phyloP scores from a whole-genome alignment of 1,140 invertebrate species.

The Daktulosphaira vitifoliae region DNA sequence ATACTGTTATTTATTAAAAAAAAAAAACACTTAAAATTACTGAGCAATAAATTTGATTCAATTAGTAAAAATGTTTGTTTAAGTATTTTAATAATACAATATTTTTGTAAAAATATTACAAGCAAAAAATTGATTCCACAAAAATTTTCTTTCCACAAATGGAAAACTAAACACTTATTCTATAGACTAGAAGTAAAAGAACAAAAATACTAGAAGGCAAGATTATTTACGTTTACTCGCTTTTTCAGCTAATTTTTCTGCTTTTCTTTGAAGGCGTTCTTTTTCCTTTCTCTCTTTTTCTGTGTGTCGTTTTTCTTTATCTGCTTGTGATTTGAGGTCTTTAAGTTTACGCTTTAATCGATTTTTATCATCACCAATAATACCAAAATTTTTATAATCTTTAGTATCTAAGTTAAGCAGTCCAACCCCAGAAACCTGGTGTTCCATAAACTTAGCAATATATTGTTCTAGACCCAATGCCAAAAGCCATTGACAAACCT shows the following conservation, averaged over 20 bases:
- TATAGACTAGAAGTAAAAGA: slow-evolving; percentile 31
- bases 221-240: slow-evolving; percentile 40
- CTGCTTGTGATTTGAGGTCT: slow-evolving; percentile 63
- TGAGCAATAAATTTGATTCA: slow-evolving; percentile 30
- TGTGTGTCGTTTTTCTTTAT: slow-evolving; percentile 64
- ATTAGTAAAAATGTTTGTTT: slow-evolving; percentile 5
- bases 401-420: slow-evolving; percentile 74
- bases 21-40: slow-evolving; percentile 24
- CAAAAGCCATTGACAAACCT: slow-evolving; percentile 84
- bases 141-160: slow-evolving; percentile 6
- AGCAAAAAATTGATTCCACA: neutral
- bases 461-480: slow-evolving; percentile 72
- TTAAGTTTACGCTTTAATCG: slow-evolving; percentile 81
- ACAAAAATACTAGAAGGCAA: slow-evolving; percentile 18
- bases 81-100: slow-evolving; percentile 5
- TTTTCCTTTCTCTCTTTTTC: slow-evolving; percentile 69
- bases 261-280: slow-evolving; percentile 65
- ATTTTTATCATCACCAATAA: slow-evolving; percentile 68
- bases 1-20: slow-evolving; percentile 28
- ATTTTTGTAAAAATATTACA: slow-evolving; percentile 2
- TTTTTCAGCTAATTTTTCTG: slow-evolving; percentile 68
- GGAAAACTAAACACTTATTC: slow-evolving; percentile 25
- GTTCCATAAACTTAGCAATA: slow-evolving; percentile 70
- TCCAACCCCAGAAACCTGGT: slow-evolving; percentile 71
- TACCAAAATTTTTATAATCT: slow-evolving; percentile 77